Percentiles rank a stretch among this genome's conserved stretches.
Evolutionary conservation across 2,888 invertebrate genomes (phyloP).

Genomic region (Strigamia transsilvanica): DNA sequence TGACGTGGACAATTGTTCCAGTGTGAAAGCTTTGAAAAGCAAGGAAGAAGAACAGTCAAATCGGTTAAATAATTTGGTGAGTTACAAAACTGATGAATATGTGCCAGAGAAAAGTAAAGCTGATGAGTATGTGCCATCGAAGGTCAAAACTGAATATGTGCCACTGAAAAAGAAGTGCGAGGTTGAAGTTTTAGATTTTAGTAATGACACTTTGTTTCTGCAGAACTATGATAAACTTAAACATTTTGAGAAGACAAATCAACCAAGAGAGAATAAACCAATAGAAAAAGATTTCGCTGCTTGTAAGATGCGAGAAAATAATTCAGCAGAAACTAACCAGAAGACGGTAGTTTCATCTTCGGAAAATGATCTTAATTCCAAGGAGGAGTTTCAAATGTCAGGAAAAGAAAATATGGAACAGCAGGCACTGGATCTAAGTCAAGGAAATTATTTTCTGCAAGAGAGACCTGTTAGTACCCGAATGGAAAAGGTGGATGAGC

Average conservation of each 20-base stretch:
- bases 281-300: neutral
- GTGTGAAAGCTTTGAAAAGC: neutral
- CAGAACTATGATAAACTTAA: too few relatives aligned
- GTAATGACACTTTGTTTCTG: too few relatives aligned
- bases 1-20: neutral
- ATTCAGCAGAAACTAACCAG: neutral
- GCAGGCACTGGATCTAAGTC: neutral
- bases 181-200: too few relatives aligned
- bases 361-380: too few relatives aligned
- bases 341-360: neutral
- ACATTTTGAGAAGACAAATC: neutral
- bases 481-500: conserved; percentile 52
- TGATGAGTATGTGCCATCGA: neutral
- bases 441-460: conserved; percentile 6
- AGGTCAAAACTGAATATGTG: neutral
- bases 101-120: neutral
- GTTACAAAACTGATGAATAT: neutral
- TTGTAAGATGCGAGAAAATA: too few relatives aligned
- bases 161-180: neutral
- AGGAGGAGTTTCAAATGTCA: too few relatives aligned
- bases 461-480: conserved; percentile 24
- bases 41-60: neutral
- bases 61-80: neutral
- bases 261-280: neutral
- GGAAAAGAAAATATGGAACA: too few relatives aligned